Percentiles rank a stretch among this genome's conserved stretches.
These are phyloP conservation scores for Danio aesculapii DNA, from an alignment of 2,797 vertebrate genomes.

Conservation along the genomic window DNA sequence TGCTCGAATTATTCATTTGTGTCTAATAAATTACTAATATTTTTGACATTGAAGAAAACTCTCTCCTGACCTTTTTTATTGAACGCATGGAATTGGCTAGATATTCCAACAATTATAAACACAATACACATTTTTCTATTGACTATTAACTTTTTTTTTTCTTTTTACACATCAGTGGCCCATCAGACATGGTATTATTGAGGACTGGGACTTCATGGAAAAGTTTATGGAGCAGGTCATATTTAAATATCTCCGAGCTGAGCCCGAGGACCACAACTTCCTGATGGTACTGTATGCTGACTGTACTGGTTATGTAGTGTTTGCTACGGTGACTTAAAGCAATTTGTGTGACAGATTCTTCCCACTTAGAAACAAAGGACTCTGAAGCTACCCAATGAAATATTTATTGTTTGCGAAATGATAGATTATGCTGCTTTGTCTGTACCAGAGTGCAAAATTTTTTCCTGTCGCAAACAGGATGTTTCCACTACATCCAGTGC, in stretches of 20 bases:
- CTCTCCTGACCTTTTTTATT: too few relatives aligned
- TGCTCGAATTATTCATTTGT: too few relatives aligned
- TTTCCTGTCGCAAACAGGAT: slow-evolving; percentile 11
- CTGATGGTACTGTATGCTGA: slow-evolving; percentile 90
- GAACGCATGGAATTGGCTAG: too few relatives aligned
- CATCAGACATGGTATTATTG: slow-evolving; percentile 96
- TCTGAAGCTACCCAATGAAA: not conserved
- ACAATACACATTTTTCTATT: too few relatives aligned
- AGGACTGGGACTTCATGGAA: slow-evolving; percentile 99
- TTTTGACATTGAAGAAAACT: too few relatives aligned
- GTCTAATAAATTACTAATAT: too few relatives aligned
- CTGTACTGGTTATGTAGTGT: not conserved
- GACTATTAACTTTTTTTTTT: slow-evolving; percentile 61
- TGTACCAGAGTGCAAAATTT: slow-evolving; percentile 1
- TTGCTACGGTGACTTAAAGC: not conserved
- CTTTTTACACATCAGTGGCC: slow-evolving; percentile 85
- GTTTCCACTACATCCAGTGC: not conserved
- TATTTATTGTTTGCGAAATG: slow-evolving; percentile 29
- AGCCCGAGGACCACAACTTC: slow-evolving; percentile 97
- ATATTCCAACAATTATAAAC: too few relatives aligned
- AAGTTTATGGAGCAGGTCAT: slow-evolving; percentile 98
- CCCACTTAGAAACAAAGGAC: not conserved
- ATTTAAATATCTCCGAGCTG: slow-evolving; percentile 98
- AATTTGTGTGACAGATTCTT: slow-evolving; percentile 12
- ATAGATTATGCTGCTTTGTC: slow-evolving; percentile 14